Percentiles rank a stretch among this genome's conserved stretches.
Conservation (phyloP, 2,888 invertebrate species). For the Endomychus coccineus region DNA sequence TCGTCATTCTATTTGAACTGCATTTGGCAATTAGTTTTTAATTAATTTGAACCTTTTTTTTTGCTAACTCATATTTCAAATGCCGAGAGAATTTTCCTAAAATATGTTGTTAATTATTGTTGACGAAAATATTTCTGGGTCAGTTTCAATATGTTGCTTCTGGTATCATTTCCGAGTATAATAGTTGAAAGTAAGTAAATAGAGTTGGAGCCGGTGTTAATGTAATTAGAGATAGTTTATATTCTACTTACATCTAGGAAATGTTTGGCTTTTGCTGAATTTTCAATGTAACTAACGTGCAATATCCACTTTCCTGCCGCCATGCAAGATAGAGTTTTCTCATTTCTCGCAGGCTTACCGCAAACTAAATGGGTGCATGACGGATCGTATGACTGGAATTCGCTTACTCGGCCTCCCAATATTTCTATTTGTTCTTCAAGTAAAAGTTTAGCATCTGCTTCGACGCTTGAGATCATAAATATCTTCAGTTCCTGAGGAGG, state of each 20-base stretch:
- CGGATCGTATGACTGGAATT: slow-evolving; percentile 51
- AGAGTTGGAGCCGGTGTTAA: no score
- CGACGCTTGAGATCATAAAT: slow-evolving; percentile 38
- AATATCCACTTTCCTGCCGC: slow-evolving; percentile 87
- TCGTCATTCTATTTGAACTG: no score
- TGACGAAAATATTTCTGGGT: no score
- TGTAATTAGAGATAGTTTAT: no score
- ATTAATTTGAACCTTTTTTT: no score
- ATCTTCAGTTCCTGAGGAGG: slow-evolving; percentile 18
- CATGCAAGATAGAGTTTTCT: slow-evolving; percentile 79
- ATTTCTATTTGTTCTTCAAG: slow-evolving; percentile 28
- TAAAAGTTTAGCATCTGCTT: slow-evolving; percentile 22
- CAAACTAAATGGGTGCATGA: slow-evolving; percentile 71
- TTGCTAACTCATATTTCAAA: no score
- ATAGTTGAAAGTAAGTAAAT: no score
- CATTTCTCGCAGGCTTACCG: slow-evolving; percentile 67
- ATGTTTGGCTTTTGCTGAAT: slow-evolving; percentile 52
- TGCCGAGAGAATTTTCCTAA: no score
- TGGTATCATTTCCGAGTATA: no score
- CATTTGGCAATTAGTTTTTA: no score
- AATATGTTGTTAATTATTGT: no score
- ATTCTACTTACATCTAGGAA: slow-evolving; percentile 59
- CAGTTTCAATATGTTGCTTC: no score
- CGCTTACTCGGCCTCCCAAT: slow-evolving; percentile 57
- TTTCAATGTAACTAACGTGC: slow-evolving; percentile 68